Evolutionary conservation across 1,140 invertebrate genomes (phyloP).

Genomic region (Eubasilissa regina): DNA sequence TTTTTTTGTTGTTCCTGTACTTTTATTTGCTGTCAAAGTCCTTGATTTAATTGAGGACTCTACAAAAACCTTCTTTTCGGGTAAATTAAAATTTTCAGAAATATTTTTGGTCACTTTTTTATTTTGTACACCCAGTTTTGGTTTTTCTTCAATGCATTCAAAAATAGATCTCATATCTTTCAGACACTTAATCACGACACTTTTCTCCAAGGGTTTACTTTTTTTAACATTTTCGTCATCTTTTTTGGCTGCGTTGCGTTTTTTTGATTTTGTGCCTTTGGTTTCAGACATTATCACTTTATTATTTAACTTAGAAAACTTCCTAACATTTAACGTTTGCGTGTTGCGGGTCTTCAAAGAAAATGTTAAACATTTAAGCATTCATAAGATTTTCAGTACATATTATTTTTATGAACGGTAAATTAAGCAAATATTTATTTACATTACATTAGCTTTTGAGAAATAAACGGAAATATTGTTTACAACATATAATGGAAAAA

Average conservation of each 20-base stretch:
- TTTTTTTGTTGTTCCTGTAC: too few species aligned
- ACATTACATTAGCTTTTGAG: too few species aligned
- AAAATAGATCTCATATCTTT: slow-evolving; percentile 43
- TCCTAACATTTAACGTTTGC: not conserved
- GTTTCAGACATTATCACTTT: slow-evolving; percentile 11
- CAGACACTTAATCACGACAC: slow-evolving; percentile 34
- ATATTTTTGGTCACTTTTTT: slow-evolving; percentile 17
- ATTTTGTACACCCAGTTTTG: slow-evolving; percentile 37
- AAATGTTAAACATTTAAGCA: too few species aligned
- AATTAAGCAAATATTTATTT: too few species aligned
- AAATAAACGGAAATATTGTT: too few species aligned
- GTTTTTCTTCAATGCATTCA: slow-evolving; percentile 32
- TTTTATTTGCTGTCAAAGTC: too few species aligned
- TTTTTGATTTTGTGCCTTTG: slow-evolving; percentile 11
- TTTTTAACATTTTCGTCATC: slow-evolving; percentile 9
- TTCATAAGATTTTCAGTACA: too few species aligned
- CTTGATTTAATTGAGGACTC: too few species aligned
- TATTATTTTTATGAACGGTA: too few species aligned
- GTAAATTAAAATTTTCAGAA: not conserved
- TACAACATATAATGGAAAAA: too few species aligned
- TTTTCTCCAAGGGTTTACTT: slow-evolving; percentile 40
- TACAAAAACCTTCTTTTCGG: too few species aligned
- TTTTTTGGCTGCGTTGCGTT: slow-evolving; percentile 3
- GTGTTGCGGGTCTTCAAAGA: too few species aligned
- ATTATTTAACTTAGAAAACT: not conserved